Evolutionary conservation across 2,113 vertebrate genomes (phyloP), one percentile per base, ranked within the genome.

Genomic region (Columbina picui): DNA sequence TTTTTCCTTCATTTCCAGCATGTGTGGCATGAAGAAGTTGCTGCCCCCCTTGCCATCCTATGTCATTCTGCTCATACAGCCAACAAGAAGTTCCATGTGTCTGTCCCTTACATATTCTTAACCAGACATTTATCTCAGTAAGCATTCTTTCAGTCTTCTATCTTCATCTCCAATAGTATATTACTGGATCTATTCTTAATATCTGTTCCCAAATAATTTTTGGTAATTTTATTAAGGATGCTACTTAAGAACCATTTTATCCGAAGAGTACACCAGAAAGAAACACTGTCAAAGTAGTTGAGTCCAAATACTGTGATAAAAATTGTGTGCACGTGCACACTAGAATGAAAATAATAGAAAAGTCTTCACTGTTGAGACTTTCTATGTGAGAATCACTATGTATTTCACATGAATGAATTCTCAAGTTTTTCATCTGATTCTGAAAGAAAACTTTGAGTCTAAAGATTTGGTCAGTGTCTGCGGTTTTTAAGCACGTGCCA

Each of bases 301-400:
- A 68, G 32, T 76, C 25, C 59, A 87, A 89, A 67, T 5, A 6
- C 26, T 67, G 52, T 55, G 21, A 60, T 13, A 77, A 73, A 53
- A 45, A 52, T 36, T 52, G 14, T 39, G 7, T 15, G 15, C 14
- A 52, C 11, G 15, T 14, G 23, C 10, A 30, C 5, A 23, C 17
- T 43, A 8, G 15, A 70, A 77, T 23, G 1, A 70, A 69, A 69
- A 19, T 14, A 14, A 16, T 30, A 25, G 30, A 73, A 39, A 77
- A n/a, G 20, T 27, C 29, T 74, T 15, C 27, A 36, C 10, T 57
- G 6, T 3, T 45, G 32, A 55, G 20, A 32, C 11, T 88, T 76
- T 38, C 32, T 59, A 0, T 13, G 2, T 9, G 29, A 65, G 32
- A 18, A 41, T 47, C 34, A 20, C 34, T 53, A 9, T 2, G 2